Percentiles rank a stretch among this genome's conserved stretches.
These are phyloP conservation scores for Epinephelus lanceolatus DNA, from an alignment of 2,113 vertebrate genomes.

Conservation along the genomic window DNA sequence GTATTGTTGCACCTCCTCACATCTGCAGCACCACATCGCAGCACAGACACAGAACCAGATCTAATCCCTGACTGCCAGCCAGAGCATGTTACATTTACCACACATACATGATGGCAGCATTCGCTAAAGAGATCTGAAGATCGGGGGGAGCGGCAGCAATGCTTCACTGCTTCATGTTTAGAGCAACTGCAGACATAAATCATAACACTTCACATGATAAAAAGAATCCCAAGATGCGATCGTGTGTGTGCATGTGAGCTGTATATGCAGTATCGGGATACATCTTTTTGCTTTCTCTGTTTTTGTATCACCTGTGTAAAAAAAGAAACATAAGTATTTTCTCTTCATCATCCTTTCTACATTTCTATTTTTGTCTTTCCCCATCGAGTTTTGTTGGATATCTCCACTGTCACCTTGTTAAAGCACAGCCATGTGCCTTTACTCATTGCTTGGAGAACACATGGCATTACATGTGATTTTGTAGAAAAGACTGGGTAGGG, in stretches of 20 bases:
- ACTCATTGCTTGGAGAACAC: constrained; percentile 35
- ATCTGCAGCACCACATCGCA: constrained; percentile 44
- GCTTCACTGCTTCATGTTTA: constrained; percentile 22
- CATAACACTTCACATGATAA: constrained; percentile 33
- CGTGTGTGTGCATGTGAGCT: constrained; percentile 1
- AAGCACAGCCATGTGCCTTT: constrained; percentile 2
- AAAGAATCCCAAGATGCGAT: constrained; percentile 15
- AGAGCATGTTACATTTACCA: constrained; percentile 28
- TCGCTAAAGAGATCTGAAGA: constrained; percentile 35
- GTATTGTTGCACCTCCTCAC: constrained; percentile 48
- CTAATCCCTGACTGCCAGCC: constrained; percentile 45
- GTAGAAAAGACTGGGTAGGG: not conserved
- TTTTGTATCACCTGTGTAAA: not conserved
- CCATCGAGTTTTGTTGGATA: not conserved
- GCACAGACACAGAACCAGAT: constrained; percentile 41
- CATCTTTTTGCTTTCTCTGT: not conserved
- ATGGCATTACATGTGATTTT: constrained; percentile 41
- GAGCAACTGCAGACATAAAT: constrained; percentile 13
- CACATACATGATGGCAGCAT: constrained; percentile 27
- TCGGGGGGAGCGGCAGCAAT: not conserved
- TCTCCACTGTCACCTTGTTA: not conserved
- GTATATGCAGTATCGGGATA: not conserved
- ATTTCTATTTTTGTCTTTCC: not conserved
- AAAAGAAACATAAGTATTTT: not conserved
- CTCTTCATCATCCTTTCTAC: not conserved